Percentiles rank a stretch among this genome's conserved stretches.
Conservation (phyloP, 2,113 vertebrate genomes). For the Ovis aries region ARS-UI_Ramb_v3.0 NC_056078.1:5151001-5151500, state of each 20-base stretch:
- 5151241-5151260: neutral
- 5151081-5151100: neutral
- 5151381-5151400: neutral
- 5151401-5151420: slow-evolving; percentile 36
- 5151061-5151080: neutral
- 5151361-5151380: slow-evolving; percentile 23
- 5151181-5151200: neutral
- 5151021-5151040: neutral
- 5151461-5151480: neutral
- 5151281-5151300: slow-evolving; percentile 9
- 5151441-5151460: slow-evolving; percentile 12
- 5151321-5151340: rapidly evolving
- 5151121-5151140: neutral
- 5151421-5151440: neutral
- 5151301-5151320: neutral
- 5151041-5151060: neutral
- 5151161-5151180: neutral
- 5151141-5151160: neutral
- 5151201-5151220: neutral
- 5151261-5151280: neutral
- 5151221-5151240: neutral
- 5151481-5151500: neutral
- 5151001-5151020: neutral
- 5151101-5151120: neutral
- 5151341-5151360: neutral